These are phyloP conservation scores for Megaleporinus macrocephalus DNA, from an alignment of 2,113 vertebrate genomes.

Conservation along the genomic window DNA sequence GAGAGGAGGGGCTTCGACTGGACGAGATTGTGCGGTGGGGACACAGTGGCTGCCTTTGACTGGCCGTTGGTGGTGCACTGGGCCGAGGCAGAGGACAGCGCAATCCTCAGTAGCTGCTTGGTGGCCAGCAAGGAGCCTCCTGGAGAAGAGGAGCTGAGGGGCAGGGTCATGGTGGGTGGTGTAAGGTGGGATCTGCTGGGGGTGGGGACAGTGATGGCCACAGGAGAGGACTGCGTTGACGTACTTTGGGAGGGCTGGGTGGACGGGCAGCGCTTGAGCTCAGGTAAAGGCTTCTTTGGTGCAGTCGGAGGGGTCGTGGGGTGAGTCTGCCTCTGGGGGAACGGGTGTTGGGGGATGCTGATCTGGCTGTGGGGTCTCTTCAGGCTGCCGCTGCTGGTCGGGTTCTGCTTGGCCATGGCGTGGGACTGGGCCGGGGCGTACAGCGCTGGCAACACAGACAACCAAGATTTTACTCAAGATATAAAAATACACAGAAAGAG, in stretches of 20 bases:
- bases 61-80: slow-evolving; percentile 65
- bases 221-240: slow-evolving; percentile 13
- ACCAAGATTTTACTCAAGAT: not conserved
- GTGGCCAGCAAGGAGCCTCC: slow-evolving; percentile 72
- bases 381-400: slow-evolving; percentile 38
- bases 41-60: slow-evolving; percentile 48
- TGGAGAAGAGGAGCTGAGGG: slow-evolving; percentile 50
- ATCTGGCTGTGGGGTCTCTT: slow-evolving; percentile 62
- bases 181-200: slow-evolving; percentile 55
- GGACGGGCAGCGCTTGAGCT: slow-evolving; percentile 59
- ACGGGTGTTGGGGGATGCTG: slow-evolving; percentile 60
- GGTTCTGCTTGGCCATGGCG: slow-evolving; percentile 70
- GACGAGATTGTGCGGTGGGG: slow-evolving; percentile 45
- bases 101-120: slow-evolving; percentile 77
- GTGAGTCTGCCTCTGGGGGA: slow-evolving; percentile 46
- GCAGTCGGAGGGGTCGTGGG: slow-evolving; percentile 44
- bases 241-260: slow-evolving; percentile 47
- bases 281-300: slow-evolving; percentile 57
- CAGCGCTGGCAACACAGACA: slow-evolving; percentile 63
- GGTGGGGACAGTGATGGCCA: slow-evolving; percentile 48
- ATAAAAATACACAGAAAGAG: too few species aligned
- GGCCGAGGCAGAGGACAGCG: slow-evolving; percentile 70
- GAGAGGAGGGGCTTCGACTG: slow-evolving; percentile 45
- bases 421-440: slow-evolving; percentile 76
- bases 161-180: slow-evolving; percentile 46